Conservation (phyloP, 2,797 vertebrate genomes). For the Sebastolobus alascanus region DNA sequence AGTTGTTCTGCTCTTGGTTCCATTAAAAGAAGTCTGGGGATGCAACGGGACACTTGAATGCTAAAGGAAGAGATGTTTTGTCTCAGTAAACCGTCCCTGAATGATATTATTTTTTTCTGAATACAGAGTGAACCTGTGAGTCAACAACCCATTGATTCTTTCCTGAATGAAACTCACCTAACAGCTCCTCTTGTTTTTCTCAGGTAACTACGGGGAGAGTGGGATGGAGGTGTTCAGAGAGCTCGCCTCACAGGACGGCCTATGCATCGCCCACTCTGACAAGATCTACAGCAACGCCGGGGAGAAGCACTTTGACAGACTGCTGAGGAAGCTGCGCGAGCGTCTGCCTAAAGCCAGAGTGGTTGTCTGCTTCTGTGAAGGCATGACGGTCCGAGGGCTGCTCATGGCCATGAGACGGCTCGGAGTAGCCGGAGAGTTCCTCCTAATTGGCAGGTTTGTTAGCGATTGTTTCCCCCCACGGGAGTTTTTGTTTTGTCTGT, state of each 20-base stretch:
- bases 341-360: constrained; percentile 95
- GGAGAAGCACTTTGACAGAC: constrained; percentile 95
- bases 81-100: background rate
- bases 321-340: constrained; percentile 94
- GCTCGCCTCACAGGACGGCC: constrained; percentile 93
- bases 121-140: constrained; percentile 9
- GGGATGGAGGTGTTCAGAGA: constrained; percentile 99
- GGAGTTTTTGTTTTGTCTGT: constrained; percentile 8
- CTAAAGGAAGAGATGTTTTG: constrained; percentile 4
- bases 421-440: constrained; percentile 93
- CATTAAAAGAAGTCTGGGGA: constrained; percentile 40
- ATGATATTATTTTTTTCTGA: background rate
- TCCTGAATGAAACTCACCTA: constrained; percentile 8
- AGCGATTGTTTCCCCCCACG: constrained; percentile 29
- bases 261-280: constrained; percentile 97
- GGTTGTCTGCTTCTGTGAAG: constrained; percentile 98
- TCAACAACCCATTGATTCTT: background rate
- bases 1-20: constrained; percentile 39
- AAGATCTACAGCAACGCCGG: constrained; percentile 99
- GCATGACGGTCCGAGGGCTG: constrained; percentile 96
- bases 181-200: constrained; percentile 54
- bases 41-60: constrained; percentile 3
- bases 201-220: constrained; percentile 98
- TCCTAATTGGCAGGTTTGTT: constrained; percentile 92
- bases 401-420: constrained; percentile 96